These are phyloP conservation scores for Drosophila littoralis DNA, from an alignment of 1,140 invertebrate genomes.

Conservation along the genomic window DNA sequence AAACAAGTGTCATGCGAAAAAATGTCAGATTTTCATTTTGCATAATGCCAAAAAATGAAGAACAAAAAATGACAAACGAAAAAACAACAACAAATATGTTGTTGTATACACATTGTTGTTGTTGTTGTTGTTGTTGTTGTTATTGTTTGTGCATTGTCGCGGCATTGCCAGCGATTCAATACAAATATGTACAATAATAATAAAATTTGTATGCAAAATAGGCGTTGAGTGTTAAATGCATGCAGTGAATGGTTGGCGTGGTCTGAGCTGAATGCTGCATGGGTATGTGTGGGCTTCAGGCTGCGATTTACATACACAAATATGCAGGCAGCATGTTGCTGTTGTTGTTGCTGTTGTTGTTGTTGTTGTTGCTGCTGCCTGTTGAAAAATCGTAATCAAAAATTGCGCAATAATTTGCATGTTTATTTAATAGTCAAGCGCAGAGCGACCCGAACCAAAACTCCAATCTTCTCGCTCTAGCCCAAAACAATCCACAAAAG, in stretches of 20 bases:
- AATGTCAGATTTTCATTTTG: conserved; percentile 72
- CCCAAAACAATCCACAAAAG: conserved; percentile 29
- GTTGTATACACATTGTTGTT: conserved; percentile 3
- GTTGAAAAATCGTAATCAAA: conserved; percentile 80
- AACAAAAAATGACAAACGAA: conserved; percentile 26
- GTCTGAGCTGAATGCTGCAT: not conserved
- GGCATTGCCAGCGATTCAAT: conserved; percentile 45
- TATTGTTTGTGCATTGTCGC: conserved; percentile 43
- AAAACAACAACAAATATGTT: conserved; percentile 45
- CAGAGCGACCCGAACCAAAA: conserved; percentile 32
- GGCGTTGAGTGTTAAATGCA: conserved; percentile 81
- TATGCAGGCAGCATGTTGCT: conserved; percentile 51
- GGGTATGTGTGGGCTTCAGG: not conserved
- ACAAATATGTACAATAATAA: conserved; percentile 74
- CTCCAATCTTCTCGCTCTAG: not conserved
- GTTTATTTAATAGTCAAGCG: conserved; percentile 76
- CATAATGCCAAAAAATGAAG: conserved; percentile 55
- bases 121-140: conserved; percentile 26
- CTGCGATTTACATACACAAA: conserved; percentile 73
- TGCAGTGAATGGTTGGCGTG: conserved; percentile 53
- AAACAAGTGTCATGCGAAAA: conserved; percentile 74
- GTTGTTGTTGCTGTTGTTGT: conserved; percentile 7
- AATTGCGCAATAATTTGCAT: conserved; percentile 83
- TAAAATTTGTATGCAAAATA: conserved; percentile 83
- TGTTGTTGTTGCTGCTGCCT: conserved; percentile 25